Evolutionary conservation across 2,888 invertebrate genomes (phyloP).

Genomic region (Cantharis rustica): DNA sequence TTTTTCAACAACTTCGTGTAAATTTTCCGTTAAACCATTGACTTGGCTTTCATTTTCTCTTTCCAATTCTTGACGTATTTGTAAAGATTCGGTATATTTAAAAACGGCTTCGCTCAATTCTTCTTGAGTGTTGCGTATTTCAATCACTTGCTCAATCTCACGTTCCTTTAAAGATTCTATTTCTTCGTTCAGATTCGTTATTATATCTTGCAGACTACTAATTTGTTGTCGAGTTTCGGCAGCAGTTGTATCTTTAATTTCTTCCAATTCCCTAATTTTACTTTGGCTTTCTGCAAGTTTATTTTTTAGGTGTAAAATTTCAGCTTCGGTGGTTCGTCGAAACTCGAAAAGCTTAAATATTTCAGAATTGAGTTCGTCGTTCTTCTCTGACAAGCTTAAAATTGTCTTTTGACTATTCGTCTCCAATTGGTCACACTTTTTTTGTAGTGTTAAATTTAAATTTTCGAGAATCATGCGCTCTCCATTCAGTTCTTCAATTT

Average conservation of each 20-base stretch:
- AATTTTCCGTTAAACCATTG: constrained; percentile 34
- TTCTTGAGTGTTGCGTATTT: constrained; percentile 28
- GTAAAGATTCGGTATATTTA: constrained; percentile 33
- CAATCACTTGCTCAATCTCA: constrained; percentile 27
- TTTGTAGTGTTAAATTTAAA: constrained; percentile 20
- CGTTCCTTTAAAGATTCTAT: constrained; percentile 22
- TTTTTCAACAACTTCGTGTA: constrained; percentile 33
- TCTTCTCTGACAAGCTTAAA: constrained; percentile 25
- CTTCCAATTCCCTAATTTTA: constrained; percentile 28
- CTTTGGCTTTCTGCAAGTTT: constrained; percentile 25
- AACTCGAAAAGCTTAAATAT: constrained; percentile 13
- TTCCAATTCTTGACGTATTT: constrained; percentile 32
- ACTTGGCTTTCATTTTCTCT: constrained; percentile 31
- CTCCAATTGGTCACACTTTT: constrained; percentile 31
- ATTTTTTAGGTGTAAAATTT: constrained; percentile 17
- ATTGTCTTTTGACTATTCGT: constrained; percentile 27
- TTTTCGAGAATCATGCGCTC: constrained; percentile 26
- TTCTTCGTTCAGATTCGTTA: constrained; percentile 20
- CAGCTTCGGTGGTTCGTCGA: constrained; percentile 13
- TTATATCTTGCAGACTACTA: constrained; percentile 25
- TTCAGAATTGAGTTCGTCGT: constrained; percentile 26
- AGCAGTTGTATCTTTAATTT: constrained; percentile 9
- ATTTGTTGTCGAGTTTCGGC: constrained; percentile 21
- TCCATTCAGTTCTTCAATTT: constrained; percentile 29
- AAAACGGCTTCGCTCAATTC: constrained; percentile 30